Conservation (phyloP, 2,797 vertebrate species). For the Notolabrus celidotus region DNA sequence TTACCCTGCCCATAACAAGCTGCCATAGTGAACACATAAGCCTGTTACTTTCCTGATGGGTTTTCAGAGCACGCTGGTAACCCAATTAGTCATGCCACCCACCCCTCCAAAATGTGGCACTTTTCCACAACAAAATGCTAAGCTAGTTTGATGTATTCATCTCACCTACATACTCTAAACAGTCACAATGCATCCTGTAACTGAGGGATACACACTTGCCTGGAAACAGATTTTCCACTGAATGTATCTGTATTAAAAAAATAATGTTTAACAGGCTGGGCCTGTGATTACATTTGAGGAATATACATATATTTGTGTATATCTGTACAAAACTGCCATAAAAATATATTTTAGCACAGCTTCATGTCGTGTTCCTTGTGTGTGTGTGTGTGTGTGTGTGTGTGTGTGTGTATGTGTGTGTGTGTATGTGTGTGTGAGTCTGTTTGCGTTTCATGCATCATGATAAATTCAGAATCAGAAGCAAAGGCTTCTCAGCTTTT, state of each 20-base stretch:
- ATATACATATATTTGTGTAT: slow-evolving; percentile 5
- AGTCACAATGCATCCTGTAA: slow-evolving; percentile 44
- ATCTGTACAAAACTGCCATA: slow-evolving; percentile 11
- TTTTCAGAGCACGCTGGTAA: slow-evolving; percentile 72
- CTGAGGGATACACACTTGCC: slow-evolving; percentile 42
- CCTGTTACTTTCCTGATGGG: slow-evolving; percentile 75
- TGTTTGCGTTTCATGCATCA: slow-evolving; percentile 9
- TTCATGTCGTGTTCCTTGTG: not conserved
- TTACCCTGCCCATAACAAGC: slow-evolving; percentile 61
- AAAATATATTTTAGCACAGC: slow-evolving; percentile 37
- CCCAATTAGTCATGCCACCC: slow-evolving; percentile 73
- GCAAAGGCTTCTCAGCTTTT: slow-evolving; percentile 45
- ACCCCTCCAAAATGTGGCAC: slow-evolving; percentile 60
- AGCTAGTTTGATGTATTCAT: slow-evolving; percentile 65
- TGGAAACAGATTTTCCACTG: slow-evolving; percentile 61
- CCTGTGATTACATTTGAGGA: slow-evolving; percentile 24
- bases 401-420: not conserved
- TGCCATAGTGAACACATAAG: slow-evolving; percentile 69
- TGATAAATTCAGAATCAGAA: slow-evolving; percentile 37
- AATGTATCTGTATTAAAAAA: slow-evolving; percentile 30
- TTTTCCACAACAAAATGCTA: slow-evolving; percentile 70
- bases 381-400: not conserved
- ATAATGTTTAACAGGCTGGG: slow-evolving; percentile 27
- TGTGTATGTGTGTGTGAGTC: not conserved
- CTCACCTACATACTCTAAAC: slow-evolving; percentile 61